A percentile compares a stretch with the other conserved stretches of the same genome.
Conservation (phyloP, 2,113 vertebrate species). For the Pseudopodoces humilis region DNA sequence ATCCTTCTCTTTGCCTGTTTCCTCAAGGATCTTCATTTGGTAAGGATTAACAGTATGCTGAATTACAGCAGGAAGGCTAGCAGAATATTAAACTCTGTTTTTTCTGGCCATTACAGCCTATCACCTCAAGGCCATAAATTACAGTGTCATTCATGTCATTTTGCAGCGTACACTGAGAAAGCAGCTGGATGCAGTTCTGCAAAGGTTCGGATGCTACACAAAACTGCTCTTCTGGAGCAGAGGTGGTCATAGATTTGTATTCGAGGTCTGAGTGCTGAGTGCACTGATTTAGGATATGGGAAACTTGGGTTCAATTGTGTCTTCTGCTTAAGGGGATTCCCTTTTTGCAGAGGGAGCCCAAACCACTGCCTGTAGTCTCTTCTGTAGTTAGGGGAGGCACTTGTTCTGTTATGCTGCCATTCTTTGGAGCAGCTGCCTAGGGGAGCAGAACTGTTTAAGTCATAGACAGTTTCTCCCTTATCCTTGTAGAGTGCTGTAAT, state of each 20-base stretch:
- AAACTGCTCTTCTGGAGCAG: not conserved
- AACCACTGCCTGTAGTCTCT: not conserved
- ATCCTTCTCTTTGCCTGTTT: not conserved
- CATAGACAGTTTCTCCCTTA: not conserved
- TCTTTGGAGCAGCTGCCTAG: not conserved
- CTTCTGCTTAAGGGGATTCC: not conserved
- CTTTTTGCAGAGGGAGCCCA: not conserved
- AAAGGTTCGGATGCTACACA: not conserved
- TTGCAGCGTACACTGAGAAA: not conserved
- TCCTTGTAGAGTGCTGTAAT: not conserved
- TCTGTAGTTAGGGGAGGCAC: not conserved
- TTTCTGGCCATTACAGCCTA: not conserved
- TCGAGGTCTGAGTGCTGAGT: not conserved
- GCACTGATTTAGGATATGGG: not conserved
- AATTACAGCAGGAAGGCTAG: not conserved
- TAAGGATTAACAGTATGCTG: not conserved
- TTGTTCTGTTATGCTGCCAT: not conserved
- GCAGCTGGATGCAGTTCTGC: not conserved
- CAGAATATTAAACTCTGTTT: not conserved
- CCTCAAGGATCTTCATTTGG: not conserved
- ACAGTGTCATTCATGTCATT: accelerated
- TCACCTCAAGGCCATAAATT: not conserved
- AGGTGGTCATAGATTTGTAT: not conserved
- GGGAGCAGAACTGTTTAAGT: not conserved
- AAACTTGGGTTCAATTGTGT: not conserved